Evolutionary conservation across 2,888 invertebrate species (phyloP).

Genomic region (Zygogramma bicolorata): DNA sequence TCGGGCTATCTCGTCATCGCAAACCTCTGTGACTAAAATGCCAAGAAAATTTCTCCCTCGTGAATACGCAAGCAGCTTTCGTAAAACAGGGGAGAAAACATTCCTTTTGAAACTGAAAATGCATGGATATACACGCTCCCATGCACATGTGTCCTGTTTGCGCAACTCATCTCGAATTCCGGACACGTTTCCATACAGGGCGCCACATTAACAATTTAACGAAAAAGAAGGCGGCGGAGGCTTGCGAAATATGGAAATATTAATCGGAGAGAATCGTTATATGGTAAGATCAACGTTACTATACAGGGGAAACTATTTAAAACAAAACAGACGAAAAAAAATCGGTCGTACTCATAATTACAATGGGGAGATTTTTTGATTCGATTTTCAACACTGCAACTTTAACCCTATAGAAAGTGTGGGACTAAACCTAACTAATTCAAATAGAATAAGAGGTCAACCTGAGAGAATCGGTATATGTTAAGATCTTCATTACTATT

Average conservation of each 20-base stretch:
- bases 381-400: no score
- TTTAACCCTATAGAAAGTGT: no score
- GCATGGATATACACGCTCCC: conserved; percentile 63
- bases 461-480: no score
- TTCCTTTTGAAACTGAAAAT: conserved; percentile 66
- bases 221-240: conserved; percentile 26
- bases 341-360: no score
- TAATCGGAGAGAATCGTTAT: background rate
- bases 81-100: conserved; percentile 64
- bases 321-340: no score
- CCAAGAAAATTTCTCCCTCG: conserved; percentile 67
- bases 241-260: conserved; percentile 38
- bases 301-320: no score
- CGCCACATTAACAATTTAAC: conserved; percentile 49
- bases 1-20: conserved; percentile 43
- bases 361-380: no score
- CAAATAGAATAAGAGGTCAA: no score
- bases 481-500: no score
- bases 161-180: conserved; percentile 55
- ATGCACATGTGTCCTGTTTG: conserved; percentile 62
- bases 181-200: conserved; percentile 53
- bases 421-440: no score
- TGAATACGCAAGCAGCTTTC: conserved; percentile 66
- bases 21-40: conserved; percentile 61
- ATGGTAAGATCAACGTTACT: background rate